Base-by-base conservation (phyloP, 1,140 invertebrate genomes). In the Parapsyche elsis region DNA sequence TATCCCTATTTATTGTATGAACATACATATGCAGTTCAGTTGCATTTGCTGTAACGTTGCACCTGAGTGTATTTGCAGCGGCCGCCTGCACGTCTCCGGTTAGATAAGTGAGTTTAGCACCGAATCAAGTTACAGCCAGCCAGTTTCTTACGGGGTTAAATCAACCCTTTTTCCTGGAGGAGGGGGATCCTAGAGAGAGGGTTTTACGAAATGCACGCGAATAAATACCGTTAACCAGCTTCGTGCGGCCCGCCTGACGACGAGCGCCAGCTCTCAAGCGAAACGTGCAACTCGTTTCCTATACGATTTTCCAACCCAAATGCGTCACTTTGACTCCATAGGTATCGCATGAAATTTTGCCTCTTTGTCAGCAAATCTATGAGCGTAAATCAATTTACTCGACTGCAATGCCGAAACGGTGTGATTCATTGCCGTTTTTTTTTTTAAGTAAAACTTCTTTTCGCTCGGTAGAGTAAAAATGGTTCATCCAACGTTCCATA, bases 21-120 rank as follows among this genome's bases (percentile, higher is more conserved):
- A 53, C 30, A 21, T 61, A 61, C 57, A 61, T 61, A 19, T n/a
- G 9, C 16, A 9, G n/a, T n/a, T n/a, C n/a, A n/a, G n/a, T n/a
- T n/a, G 16, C 16, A 61, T 21, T 19, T 61, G 9, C 57, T 61
- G 5, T 23, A 9, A 67, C 9, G 24, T 9, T 53, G 49, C 49
- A 53, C 10, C 49, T 12, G 16, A 53, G 10, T 5, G 49, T 14
- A 53, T 53, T 53, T 53, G 49, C 49, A 12, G 49, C 16, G 24
- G 0, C 44, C 19, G 21, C 64, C 12, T 23, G 64, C 53, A 67
- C 76, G 80, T 81, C 26, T 57, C 61, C 49, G 30, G 24, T 49
- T 21, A 38, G 76, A 80, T 82, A 82, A 82, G 81, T 82, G 81
- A 80, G 78, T 82, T 82, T 80, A 77, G 75, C 78, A 24, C 67